Conservation (phyloP, 2,113 vertebrate genomes). For the Piprites chloris region DNA sequence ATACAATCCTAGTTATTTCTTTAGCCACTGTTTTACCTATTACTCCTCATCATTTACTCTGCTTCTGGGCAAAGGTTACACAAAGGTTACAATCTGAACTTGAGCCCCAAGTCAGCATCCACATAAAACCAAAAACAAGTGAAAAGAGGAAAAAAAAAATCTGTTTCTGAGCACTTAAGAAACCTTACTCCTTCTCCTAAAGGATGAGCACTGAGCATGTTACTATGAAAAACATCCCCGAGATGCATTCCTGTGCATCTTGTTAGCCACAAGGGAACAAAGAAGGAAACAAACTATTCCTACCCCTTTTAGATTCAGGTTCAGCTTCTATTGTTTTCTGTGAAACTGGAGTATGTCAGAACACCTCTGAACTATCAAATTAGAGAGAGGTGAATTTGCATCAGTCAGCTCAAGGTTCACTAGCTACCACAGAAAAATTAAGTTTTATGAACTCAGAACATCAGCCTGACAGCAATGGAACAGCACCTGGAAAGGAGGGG, state of each 20-base stretch:
- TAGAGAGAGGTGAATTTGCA: neutral
- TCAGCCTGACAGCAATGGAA: neutral
- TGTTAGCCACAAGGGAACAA: neutral
- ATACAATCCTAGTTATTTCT: neutral
- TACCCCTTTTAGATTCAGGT: neutral
- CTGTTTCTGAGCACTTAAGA: neutral
- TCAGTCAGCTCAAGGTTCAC: neutral
- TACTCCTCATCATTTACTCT: neutral
- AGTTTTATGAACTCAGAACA: neutral
- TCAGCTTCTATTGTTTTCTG: neutral
- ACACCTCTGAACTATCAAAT: neutral
- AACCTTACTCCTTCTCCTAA: neutral
- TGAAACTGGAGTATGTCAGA: neutral
- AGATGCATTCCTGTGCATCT: neutral
- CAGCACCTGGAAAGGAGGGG: neutral
- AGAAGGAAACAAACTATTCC: neutral
- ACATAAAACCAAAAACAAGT: neutral
- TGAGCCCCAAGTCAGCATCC: neutral
- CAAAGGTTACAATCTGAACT: neutral
- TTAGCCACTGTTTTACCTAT: neutral
- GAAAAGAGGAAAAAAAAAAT: neutral
- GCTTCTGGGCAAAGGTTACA: neutral
- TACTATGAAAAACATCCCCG: neutral
- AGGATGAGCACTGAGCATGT: neutral
- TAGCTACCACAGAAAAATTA: neutral